Percentiles rank a stretch among this genome's conserved stretches.
Evolutionary conservation across 2,797 vertebrate species (phyloP).

Genomic region (Stomatorhinus walkeri): DNA sequence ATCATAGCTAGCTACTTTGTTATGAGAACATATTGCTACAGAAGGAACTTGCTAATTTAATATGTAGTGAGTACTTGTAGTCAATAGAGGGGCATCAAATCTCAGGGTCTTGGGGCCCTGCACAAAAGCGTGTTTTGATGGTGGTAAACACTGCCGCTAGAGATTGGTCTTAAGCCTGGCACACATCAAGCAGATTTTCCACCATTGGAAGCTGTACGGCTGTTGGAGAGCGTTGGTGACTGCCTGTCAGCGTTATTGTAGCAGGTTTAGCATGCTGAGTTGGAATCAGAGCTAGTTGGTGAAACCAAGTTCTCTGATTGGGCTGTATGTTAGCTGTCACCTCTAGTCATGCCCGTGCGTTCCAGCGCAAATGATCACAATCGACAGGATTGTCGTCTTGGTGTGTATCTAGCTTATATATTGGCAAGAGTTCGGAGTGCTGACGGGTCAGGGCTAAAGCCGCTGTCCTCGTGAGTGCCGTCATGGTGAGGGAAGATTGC

Average conservation of each 20-base stretch:
- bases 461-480: neutral
- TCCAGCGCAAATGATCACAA: neutral
- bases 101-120: neutral
- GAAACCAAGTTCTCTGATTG: neutral
- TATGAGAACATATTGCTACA: neutral
- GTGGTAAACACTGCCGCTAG: neutral
- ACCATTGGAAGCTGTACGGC: neutral
- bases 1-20: neutral
- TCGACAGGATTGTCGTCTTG: neutral
- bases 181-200: neutral
- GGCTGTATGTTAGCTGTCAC: neutral
- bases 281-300: neutral
- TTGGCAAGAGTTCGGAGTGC: neutral
- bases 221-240: neutral
- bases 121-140: neutral
- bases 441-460: neutral
- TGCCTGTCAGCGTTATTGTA: neutral
- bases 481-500: neutral
- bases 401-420: neutral
- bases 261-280: neutral
- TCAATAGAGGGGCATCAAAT: neutral
- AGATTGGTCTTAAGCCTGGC: neutral
- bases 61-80: neutral
- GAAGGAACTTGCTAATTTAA: neutral
- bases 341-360: neutral